A percentile compares a stretch with the other conserved stretches of the same genome.
These are phyloP conservation scores for Achatina immaculata DNA, from an alignment of 1,140 invertebrate genomes.

Conservation along the genomic window DNA sequence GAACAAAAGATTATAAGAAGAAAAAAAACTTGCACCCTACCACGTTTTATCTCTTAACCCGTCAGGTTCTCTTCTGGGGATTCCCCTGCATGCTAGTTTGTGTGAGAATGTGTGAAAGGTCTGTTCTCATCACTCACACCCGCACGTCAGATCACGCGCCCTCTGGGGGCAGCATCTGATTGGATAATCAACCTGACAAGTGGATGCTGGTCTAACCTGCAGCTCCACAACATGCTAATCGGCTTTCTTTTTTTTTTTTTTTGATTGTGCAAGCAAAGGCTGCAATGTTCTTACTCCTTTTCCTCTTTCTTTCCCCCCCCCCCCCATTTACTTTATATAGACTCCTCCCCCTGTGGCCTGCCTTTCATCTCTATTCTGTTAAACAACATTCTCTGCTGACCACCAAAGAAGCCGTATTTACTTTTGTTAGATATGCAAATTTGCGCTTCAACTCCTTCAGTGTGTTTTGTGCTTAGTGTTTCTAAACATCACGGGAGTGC, in stretches of 20 bases:
- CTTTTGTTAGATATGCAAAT: too few relatives aligned
- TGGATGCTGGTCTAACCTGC: not conserved
- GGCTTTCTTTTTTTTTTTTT: not conserved
- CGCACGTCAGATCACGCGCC: not conserved
- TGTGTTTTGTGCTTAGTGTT: too few relatives aligned
- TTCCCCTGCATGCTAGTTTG: not conserved
- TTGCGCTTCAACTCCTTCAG: too few relatives aligned
- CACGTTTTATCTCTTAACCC: not conserved
- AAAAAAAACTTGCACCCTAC: not conserved
- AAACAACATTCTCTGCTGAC: too few relatives aligned
- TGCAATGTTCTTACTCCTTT: not conserved
- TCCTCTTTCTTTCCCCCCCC: not conserved
- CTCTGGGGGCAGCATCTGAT: constrained; percentile 15
- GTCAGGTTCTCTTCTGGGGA: not conserved
- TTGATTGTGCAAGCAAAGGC: not conserved
- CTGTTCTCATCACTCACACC: constrained; percentile 13
- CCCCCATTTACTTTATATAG: too few relatives aligned
- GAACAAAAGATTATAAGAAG: too few relatives aligned
- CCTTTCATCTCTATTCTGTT: too few relatives aligned
- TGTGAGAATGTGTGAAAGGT: not conserved
- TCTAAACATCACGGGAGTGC: too few relatives aligned
- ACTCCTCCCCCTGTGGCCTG: too few relatives aligned
- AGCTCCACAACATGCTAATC: not conserved
- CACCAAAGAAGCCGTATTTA: too few relatives aligned
- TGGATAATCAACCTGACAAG: constrained; percentile 20